Percentiles rank a stretch among this genome's conserved stretches.
Evolutionary conservation across 2,888 invertebrate genomes (phyloP).

Genomic region (Drosophila prostipennis): DNA sequence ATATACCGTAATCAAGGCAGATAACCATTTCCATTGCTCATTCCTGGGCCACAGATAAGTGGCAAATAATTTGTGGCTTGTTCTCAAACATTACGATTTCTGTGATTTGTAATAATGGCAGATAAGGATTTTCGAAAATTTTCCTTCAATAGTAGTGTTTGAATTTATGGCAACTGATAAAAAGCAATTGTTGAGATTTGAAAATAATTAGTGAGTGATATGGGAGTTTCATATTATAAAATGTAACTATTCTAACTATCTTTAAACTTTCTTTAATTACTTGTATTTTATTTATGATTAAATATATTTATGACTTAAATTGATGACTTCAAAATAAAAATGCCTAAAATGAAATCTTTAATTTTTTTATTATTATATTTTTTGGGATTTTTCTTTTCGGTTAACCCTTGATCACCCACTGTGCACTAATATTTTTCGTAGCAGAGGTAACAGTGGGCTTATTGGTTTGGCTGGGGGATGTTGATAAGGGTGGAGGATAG

Average conservation of each 20-base stretch:
- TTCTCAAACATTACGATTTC: background rate
- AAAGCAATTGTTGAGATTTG: too few species aligned
- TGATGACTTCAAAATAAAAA: too few species aligned
- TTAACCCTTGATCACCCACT: background rate
- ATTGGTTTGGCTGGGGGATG: conserved; percentile 18
- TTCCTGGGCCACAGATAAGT: background rate
- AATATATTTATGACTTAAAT: too few species aligned
- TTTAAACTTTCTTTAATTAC: too few species aligned
- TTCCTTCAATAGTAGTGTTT: background rate
- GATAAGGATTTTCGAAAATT: background rate
- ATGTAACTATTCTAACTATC: too few species aligned
- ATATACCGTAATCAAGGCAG: background rate
- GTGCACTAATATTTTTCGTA: conserved; percentile 13
- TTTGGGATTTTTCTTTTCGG: too few species aligned
- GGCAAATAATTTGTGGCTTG: background rate
- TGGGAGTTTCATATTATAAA: too few species aligned
- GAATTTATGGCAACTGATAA: too few species aligned
- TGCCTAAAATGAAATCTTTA: too few species aligned
- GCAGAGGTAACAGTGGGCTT: conserved; percentile 23
- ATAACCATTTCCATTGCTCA: background rate
- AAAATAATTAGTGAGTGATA: background rate
- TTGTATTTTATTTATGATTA: too few species aligned
- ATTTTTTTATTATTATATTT: too few species aligned
- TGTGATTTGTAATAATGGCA: background rate
- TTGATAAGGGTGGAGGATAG: background rate